Percentiles rank a stretch among this genome's conserved stretches.
Conservation (phyloP, 2,113 vertebrate genomes). For the Prochilodus magdalenae region DNA sequence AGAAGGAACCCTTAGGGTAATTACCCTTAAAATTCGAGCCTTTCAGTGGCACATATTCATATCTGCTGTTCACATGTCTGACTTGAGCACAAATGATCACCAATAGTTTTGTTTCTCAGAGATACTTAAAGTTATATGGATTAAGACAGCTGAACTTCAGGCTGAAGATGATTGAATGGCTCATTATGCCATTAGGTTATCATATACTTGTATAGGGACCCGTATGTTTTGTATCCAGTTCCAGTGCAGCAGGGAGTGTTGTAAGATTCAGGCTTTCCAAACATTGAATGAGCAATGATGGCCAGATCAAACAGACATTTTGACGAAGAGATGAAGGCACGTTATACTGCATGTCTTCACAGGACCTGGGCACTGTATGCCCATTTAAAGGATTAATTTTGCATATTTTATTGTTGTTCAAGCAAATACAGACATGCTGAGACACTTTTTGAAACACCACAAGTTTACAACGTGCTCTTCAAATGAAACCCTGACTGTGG, state of each 20-base stretch:
- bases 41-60: too few species aligned
- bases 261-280: not conserved
- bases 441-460: not conserved
- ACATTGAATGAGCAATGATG: not conserved
- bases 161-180: not conserved
- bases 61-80: too few species aligned
- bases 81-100: too few species aligned
- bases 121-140: not conserved
- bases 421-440: slow-evolving; percentile 24
- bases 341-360: slow-evolving; percentile 9
- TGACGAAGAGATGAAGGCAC: not conserved
- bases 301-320: not conserved
- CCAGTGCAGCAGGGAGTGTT: not conserved
- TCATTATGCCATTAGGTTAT: not conserved
- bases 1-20: too few species aligned
- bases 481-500: too few species aligned
- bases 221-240: not conserved
- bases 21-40: not conserved
- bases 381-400: not conserved
- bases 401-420: not conserved
- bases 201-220: not conserved
- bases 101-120: too few species aligned
- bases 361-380: not conserved
- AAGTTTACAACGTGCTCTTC: not conserved
- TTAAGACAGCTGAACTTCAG: not conserved